Conservation (phyloP, 2,113 vertebrate genomes). For the Gymnorhina tibicen region DNA sequence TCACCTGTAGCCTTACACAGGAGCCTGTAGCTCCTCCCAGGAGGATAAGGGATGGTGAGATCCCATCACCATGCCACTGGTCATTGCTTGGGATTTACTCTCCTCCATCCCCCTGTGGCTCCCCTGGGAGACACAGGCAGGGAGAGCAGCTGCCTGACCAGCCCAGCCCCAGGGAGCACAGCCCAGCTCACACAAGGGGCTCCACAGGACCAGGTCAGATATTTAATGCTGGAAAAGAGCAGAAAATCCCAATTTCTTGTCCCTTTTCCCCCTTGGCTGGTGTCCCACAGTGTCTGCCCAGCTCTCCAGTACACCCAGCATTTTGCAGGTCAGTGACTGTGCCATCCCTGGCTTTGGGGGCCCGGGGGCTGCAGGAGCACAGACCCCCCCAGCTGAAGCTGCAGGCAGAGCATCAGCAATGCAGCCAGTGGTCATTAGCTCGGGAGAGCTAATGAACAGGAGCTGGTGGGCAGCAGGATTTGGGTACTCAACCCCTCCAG, state of each 20-base stretch:
- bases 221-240: background rate
- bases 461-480: background rate
- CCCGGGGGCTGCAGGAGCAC: background rate
- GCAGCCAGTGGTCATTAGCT: background rate
- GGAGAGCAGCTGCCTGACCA: background rate
- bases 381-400: background rate
- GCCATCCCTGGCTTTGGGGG: background rate
- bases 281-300: background rate
- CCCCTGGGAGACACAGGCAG: background rate
- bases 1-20: background rate
- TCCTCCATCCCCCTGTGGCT: background rate
- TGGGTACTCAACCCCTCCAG: background rate
- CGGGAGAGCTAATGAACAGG: background rate
- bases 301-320: background rate
- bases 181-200: background rate
- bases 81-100: background rate
- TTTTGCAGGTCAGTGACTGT: background rate
- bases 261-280: background rate
- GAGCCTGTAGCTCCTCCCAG: background rate
- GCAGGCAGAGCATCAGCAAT: background rate
- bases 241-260: background rate
- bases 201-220: background rate
- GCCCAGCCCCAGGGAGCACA: background rate
- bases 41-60: background rate
- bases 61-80: rapidly evolving